Evolutionary conservation across 1,140 invertebrate genomes (phyloP).

Genomic region (Hylyphantes graminicola): DNA sequence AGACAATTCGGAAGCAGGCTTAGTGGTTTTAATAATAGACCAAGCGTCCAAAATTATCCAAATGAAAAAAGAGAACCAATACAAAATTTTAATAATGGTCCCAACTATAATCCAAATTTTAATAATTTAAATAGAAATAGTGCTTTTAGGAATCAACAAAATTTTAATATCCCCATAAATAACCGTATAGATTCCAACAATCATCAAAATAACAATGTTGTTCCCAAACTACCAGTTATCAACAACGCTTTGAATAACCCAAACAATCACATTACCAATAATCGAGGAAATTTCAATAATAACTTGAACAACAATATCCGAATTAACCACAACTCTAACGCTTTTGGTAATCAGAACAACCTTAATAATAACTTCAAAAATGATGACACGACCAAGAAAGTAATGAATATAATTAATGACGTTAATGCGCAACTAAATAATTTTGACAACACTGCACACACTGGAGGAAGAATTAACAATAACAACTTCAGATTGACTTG

Average conservation of each 20-base stretch:
- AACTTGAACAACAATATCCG: not conserved
- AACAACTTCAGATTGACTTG: constrained; percentile 37
- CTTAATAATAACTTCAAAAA: constrained; percentile 33
- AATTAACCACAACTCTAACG: not conserved
- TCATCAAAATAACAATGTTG: constrained; percentile 8
- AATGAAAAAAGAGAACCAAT: constrained; percentile 8
- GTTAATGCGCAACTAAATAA: constrained; percentile 37
- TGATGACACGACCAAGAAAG: constrained; percentile 30
- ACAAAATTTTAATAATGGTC: not conserved
- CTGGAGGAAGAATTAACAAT: not conserved
- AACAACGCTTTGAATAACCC: not conserved
- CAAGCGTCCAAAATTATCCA: not conserved
- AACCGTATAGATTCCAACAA: constrained; percentile 4
- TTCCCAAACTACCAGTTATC: not conserved
- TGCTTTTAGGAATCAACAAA: not conserved
- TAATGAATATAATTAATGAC: constrained; percentile 34
- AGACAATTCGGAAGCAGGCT: constrained; percentile 34
- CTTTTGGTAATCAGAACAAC: not conserved
- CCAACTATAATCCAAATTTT: not conserved
- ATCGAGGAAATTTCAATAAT: constrained; percentile 8
- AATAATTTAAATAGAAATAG: constrained; percentile 16
- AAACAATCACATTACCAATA: constrained; percentile 17
- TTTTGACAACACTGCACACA: not conserved
- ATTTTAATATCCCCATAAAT: not conserved
- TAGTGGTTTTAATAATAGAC: constrained; percentile 18